Evolutionary conservation across 2,888 invertebrate species (phyloP), one percentile per base, ranked within the genome.

Genomic region (Andrena dorsata): DNA sequence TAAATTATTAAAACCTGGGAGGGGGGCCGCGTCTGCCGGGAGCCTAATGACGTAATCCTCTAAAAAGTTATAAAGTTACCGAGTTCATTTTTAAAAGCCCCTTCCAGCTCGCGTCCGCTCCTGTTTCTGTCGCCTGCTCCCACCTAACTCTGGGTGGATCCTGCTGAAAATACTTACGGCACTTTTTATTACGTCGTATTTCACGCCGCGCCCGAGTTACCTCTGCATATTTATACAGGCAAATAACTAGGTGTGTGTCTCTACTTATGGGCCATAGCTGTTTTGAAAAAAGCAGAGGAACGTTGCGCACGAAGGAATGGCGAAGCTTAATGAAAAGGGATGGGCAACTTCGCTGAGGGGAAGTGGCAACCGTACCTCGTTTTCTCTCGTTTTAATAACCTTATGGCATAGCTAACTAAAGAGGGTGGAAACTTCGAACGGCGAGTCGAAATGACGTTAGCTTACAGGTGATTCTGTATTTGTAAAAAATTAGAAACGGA

Each of bases 31-130:
- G 76, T 76, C 75, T 77, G 79, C 65, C 76, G 75, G 83, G 47
- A 47, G 73, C 88, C 88, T 92, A 91, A 92, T 91, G 90, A 90
- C 88, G 89, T 90, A 92, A 92, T 91, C 90, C 90, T 90, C 90
- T 88, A 90, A 91, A 91, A 92, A 92, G 92, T 92, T 90, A 92
- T 91, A 92, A 92, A 92, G 91, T 91, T 92, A 92, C 88, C 87
- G 89, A 89, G 91, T 91, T 91, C 90, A 92, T 92, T 92, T 93
- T 92, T 92, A 90, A 91, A 90, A 90, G 89, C 88, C 74, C 82
- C 74, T 53, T 69, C 65, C 81, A 35, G 79, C 70, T 68, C 73
- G 32, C 26, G 69, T 68, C 75, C 68, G 74, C 80, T 78, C 69
- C 82, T 56, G 71, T 72, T 85, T 79, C 75, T 83, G 78, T 86